A percentile compares a stretch with the other conserved stretches of the same genome.
Evolutionary conservation across 1,140 invertebrate species (phyloP).

Genomic region (Lordiphosa mommai): DNA sequence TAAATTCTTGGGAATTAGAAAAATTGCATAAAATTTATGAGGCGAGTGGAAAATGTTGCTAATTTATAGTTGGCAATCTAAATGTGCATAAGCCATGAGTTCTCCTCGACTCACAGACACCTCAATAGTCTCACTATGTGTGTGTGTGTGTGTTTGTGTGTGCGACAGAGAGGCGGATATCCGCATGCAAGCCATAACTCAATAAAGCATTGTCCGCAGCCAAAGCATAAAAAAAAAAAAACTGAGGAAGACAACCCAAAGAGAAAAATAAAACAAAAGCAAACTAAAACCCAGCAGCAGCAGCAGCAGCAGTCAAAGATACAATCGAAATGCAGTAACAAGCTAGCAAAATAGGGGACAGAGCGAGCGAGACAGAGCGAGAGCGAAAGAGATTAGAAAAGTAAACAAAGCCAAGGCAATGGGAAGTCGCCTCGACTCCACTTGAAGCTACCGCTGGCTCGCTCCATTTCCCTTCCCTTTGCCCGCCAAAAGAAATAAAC

Average conservation of each 20-base stretch:
- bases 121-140: slow-evolving; percentile 39
- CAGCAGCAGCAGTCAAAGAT: slow-evolving; percentile 67
- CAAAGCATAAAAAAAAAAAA: slow-evolving; percentile 35
- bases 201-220: slow-evolving; percentile 71
- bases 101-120: slow-evolving; percentile 38
- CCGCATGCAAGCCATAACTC: slow-evolving; percentile 76
- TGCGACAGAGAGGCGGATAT: slow-evolving; percentile 53
- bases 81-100: slow-evolving; percentile 13
- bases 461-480: background rate
- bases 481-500: slow-evolving; percentile 63
- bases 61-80: slow-evolving; percentile 57
- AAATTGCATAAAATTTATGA: slow-evolving; percentile 55
- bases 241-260: slow-evolving; percentile 19
- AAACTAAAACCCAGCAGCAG: slow-evolving; percentile 54
- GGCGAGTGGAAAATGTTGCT: slow-evolving; percentile 65
- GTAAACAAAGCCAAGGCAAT: slow-evolving; percentile 65
- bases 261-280: slow-evolving; percentile 64
- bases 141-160: slow-evolving; percentile 9
- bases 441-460: background rate
- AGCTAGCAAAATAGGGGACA: slow-evolving; percentile 21
- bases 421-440: background rate
- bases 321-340: slow-evolving; percentile 75
- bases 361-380: background rate
- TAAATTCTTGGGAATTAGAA: slow-evolving; percentile 30
- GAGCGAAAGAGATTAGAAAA: slow-evolving; percentile 60